Evolutionary conservation across 1,140 invertebrate genomes (phyloP).

Genomic region (Cheumatopsyche charites): DNA sequence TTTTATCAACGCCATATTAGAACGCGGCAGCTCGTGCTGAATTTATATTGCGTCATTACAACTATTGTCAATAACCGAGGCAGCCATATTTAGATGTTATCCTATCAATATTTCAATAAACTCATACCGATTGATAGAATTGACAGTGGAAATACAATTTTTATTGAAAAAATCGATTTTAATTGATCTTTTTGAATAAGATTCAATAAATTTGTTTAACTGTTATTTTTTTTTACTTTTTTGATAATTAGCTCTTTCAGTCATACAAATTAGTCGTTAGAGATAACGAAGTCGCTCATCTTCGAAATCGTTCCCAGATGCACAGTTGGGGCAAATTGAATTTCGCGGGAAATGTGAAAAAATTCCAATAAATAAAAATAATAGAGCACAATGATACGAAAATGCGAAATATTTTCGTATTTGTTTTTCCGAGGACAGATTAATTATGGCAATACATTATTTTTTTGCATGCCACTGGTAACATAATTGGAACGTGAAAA

Average conservation of each 20-base stretch:
- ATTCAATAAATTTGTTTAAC: too few species aligned
- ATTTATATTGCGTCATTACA: slow-evolving; percentile 20
- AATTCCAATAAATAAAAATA: slow-evolving; percentile 1
- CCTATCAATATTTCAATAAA: not conserved
- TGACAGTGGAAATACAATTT: too few species aligned
- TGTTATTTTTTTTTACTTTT: too few species aligned
- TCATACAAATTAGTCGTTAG: not conserved
- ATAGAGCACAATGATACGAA: not conserved
- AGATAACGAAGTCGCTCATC: slow-evolving; percentile 9
- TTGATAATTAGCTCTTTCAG: too few species aligned
- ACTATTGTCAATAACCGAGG: not conserved
- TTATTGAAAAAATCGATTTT: too few species aligned
- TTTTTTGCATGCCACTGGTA: slow-evolving; percentile 19
- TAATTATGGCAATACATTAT: slow-evolving; percentile 8
- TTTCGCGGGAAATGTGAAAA: not conserved
- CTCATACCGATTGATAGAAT: too few species aligned
- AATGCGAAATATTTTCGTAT: not conserved
- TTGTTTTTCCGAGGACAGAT: slow-evolving; percentile 13
- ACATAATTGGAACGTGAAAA: slow-evolving; percentile 7
- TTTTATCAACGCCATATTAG: slow-evolving; percentile 1
- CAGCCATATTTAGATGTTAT: slow-evolving; percentile 1
- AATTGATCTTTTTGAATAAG: too few species aligned
- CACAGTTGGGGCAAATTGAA: slow-evolving; percentile 2
- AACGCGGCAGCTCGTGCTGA: not conserved
- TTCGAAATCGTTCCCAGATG: not conserved